A percentile compares a stretch with the other conserved stretches of the same genome.
Evolutionary conservation across 2,113 vertebrate species (phyloP).

Genomic region (Chloroceryle aenea): DNA sequence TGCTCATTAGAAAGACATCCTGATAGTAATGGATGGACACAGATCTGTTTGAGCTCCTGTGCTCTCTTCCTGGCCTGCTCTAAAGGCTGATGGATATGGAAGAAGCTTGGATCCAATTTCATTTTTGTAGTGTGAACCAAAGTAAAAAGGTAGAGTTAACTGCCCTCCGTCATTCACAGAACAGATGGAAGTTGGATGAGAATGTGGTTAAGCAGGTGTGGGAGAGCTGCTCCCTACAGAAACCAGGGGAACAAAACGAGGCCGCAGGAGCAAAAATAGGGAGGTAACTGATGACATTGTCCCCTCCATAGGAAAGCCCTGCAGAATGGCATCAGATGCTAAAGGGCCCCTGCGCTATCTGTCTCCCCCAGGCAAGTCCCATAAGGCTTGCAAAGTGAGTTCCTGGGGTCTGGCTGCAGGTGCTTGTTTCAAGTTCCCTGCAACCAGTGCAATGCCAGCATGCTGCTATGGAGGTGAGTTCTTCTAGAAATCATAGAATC

Average conservation of each 20-base stretch:
- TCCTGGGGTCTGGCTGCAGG: fast-evolving
- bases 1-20: background rate
- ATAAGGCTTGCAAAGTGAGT: background rate
- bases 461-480: background rate
- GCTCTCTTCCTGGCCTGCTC: background rate
- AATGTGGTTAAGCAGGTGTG: background rate
- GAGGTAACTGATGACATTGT: background rate
- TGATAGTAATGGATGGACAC: background rate
- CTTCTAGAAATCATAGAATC: background rate
- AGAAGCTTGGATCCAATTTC: background rate
- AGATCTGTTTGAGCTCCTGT: background rate
- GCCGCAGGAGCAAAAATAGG: background rate
- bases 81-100: background rate
- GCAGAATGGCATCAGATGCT: background rate
- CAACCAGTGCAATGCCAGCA: background rate
- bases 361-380: background rate
- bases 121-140: background rate
- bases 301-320: background rate
- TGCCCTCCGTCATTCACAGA: background rate
- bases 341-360: background rate
- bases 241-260: background rate
- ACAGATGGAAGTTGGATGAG: background rate
- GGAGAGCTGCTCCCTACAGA: background rate
- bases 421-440: background rate
- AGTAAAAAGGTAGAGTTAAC: background rate